These are phyloP conservation scores for Mesorhabditis belari DNA, from an alignment of 2,888 invertebrate genomes.

Conservation along the genomic window DNA sequence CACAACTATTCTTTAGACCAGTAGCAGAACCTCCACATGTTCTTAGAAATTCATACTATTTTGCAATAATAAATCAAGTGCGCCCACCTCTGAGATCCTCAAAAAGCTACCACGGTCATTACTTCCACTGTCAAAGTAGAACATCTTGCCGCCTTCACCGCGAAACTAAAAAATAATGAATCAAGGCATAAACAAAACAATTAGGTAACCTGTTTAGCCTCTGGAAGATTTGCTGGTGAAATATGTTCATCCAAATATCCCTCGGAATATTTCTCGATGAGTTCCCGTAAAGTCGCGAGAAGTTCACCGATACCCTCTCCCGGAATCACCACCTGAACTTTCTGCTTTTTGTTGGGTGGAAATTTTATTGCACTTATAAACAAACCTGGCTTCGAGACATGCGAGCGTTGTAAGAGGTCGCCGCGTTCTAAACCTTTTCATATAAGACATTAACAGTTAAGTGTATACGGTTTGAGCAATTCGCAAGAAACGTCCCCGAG, in stretches of 20 bases:
- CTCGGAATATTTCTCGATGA: slow-evolving; percentile 85
- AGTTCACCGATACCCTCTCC: slow-evolving; percentile 99
- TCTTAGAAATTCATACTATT: no score
- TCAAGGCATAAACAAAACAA: no score
- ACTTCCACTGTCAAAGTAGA: slow-evolving; percentile 98
- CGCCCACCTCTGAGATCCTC: slow-evolving; percentile 99
- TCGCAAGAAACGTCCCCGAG: slow-evolving; percentile 90
- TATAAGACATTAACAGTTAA: no score
- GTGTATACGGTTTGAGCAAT: slow-evolving; percentile 60
- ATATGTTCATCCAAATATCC: slow-evolving; percentile 77
- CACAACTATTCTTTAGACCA: no score
- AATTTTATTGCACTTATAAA: no score
- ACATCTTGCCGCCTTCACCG: slow-evolving; percentile 98
- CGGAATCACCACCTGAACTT: slow-evolving; percentile 88
- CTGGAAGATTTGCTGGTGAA: neutral
- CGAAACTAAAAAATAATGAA: slow-evolving; percentile 62
- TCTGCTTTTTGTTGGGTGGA: no score
- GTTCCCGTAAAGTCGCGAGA: slow-evolving; percentile 90
- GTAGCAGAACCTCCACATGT: no score
- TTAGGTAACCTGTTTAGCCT: no score
- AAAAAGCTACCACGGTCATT: slow-evolving; percentile 99
- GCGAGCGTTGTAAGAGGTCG: no score
- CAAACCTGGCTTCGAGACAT: no score
- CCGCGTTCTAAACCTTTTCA: no score
- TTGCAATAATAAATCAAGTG: no score